phyloP scores from a whole-genome alignment of 2,113 vertebrate genomes.

The Oncorhynchus masou region DNA sequence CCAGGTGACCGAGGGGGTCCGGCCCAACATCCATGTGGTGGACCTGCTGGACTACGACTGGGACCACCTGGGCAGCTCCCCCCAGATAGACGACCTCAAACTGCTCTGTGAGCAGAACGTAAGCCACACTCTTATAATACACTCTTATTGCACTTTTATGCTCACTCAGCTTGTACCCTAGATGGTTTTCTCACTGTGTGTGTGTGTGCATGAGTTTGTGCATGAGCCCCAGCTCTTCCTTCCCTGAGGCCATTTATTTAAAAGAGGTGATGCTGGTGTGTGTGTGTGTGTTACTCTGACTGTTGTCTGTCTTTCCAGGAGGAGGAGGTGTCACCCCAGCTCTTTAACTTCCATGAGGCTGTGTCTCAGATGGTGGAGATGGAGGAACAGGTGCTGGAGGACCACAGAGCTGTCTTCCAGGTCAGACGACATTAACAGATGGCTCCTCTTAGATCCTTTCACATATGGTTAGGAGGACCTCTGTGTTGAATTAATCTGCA shows the following conservation, averaged over 20 bases:
- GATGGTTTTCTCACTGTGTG: too few species aligned
- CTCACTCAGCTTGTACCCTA: too few species aligned
- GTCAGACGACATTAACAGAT: conserved; percentile 61
- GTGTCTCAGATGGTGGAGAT: conserved; percentile 98
- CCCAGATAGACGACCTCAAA: conserved; percentile 97
- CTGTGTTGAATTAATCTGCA: background rate
- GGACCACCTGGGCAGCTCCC: conserved; percentile 88
- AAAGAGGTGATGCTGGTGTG: background rate
- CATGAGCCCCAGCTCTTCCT: too few species aligned
- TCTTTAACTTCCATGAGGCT: conserved; percentile 96
- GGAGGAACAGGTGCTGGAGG: conserved; percentile 97
- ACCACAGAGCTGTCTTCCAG: conserved; percentile 95
- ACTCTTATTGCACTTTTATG: too few species aligned
- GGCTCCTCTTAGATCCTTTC: background rate
- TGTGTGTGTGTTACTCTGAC: background rate
- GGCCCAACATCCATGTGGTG: conserved; percentile 81
- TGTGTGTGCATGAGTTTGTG: too few species aligned
- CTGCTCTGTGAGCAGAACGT: conserved; percentile 99
- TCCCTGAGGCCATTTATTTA: background rate
- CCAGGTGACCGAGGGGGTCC: conserved; percentile 80
- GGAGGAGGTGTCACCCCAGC: conserved; percentile 95
- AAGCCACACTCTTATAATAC: conserved; percentile 76
- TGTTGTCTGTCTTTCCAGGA: conserved; percentile 74
- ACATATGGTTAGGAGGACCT: background rate
- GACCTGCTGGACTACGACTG: conserved; percentile 88